A percentile compares a stretch with the other conserved stretches of the same genome.
phyloP scores from a whole-genome alignment of 2,797 vertebrate genomes.

The Masticophis lateralis region DNA sequence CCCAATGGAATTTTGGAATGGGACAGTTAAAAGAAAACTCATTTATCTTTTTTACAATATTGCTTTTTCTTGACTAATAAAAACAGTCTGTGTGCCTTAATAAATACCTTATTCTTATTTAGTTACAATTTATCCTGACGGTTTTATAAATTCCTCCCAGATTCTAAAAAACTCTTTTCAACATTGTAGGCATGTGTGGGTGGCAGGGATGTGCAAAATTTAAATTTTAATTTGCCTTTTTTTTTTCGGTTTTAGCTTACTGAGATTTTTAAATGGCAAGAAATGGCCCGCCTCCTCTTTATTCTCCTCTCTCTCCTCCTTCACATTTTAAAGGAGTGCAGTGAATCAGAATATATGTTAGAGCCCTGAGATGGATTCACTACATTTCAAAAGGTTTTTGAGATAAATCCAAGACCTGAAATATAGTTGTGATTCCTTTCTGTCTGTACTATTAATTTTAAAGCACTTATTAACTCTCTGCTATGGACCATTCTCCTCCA shows the following conservation, averaged over 20 bases:
- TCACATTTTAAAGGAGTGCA: constrained; percentile 22
- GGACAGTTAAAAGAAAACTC: not conserved
- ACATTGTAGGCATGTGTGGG: not conserved
- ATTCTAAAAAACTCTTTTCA: not conserved
- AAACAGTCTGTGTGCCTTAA: not conserved
- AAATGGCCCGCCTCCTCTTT: constrained; percentile 25
- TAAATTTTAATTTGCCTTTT: constrained; percentile 12
- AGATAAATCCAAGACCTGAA: constrained; percentile 44
- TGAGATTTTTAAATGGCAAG: constrained; percentile 34
- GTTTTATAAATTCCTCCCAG: not conserved
- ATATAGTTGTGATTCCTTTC: constrained; percentile 43
- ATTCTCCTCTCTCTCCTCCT: constrained; percentile 26
- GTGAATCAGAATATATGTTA: constrained; percentile 37
- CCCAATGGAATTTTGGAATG: not conserved
- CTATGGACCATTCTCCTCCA: constrained; percentile 39
- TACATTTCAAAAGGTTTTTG: constrained; percentile 51
- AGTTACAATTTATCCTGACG: not conserved
- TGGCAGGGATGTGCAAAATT: constrained; percentile 10
- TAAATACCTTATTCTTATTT: not conserved
- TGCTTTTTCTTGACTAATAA: not conserved
- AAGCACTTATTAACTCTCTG: constrained; percentile 37
- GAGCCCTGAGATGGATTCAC: constrained; percentile 49
- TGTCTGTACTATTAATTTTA: constrained; percentile 43
- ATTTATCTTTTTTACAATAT: not conserved
- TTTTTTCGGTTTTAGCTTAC: not conserved